Percentiles rank a stretch among this genome's conserved stretches.
Conservation (phyloP, 2,797 vertebrate genomes). For the Peromyscus eremicus region DNA sequence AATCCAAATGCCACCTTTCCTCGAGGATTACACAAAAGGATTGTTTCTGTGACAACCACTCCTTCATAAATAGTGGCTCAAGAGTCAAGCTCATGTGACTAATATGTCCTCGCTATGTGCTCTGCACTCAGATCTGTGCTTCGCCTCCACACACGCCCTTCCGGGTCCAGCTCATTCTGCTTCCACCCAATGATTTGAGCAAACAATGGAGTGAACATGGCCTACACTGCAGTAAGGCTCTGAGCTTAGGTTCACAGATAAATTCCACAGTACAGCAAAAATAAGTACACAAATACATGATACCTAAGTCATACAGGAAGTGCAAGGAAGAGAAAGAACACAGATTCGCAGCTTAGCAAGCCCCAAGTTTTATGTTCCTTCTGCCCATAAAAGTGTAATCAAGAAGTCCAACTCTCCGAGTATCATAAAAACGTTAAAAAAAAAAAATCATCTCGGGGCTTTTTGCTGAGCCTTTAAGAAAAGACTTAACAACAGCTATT, state of each 20-base stretch:
- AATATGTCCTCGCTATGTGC: neutral
- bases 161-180: neutral
- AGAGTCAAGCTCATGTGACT: neutral
- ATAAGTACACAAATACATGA: neutral
- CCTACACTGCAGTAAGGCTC: too few species aligned
- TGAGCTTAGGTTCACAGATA: neutral
- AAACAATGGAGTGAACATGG: accelerated
- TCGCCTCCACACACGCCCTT: accelerated
- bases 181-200: neutral
- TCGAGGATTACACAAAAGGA: neutral
- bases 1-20: neutral
- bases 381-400: slow-evolving; percentile 13
- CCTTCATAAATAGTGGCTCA: neutral
- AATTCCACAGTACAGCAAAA: neutral
- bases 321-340: neutral
- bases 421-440: slow-evolving; percentile 37
- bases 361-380: neutral
- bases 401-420: neutral
- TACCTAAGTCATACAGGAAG: neutral
- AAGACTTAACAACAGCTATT: slow-evolving; percentile 37
- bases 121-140: neutral
- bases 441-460: neutral
- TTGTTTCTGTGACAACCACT: neutral
- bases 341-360: neutral
- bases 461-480: slow-evolving; percentile 42